Evolutionary conservation across 2,888 invertebrate species (phyloP).

Genomic region (Apamea epomidion): DNA sequence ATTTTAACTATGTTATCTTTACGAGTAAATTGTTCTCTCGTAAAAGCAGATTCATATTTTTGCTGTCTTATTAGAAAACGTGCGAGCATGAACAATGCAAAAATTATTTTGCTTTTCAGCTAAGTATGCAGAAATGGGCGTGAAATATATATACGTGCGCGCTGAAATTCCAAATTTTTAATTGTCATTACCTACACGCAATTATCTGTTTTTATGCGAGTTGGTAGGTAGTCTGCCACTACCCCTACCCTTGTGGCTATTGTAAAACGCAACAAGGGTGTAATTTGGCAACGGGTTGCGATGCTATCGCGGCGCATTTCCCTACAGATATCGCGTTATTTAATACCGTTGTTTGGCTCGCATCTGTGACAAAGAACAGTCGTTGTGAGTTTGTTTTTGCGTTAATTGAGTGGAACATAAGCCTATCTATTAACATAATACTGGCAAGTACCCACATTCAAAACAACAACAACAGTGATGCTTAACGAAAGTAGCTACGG

Average conservation of each 20-base stretch:
- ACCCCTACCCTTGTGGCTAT: slow-evolving; percentile 74
- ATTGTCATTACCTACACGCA: slow-evolving; percentile 50
- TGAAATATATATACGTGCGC: slow-evolving; percentile 9
- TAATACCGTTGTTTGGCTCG: slow-evolving; percentile 86
- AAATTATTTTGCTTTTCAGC: slow-evolving; percentile 27
- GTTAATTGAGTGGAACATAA: slow-evolving; percentile 71
- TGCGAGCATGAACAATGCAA: slow-evolving; percentile 18
- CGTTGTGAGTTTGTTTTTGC: slow-evolving; percentile 70
- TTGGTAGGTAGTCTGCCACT: slow-evolving; percentile 62
- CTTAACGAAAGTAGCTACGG: background rate
- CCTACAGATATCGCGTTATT: slow-evolving; percentile 87
- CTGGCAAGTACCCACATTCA: slow-evolving; percentile 18
- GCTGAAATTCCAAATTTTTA: slow-evolving; percentile 38
- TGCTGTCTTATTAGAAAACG: slow-evolving; percentile 53
- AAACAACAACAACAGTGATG: slow-evolving; percentile 36
- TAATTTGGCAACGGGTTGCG: slow-evolving; percentile 87
- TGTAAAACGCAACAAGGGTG: slow-evolving; percentile 86
- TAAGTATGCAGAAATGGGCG: slow-evolving; percentile 3
- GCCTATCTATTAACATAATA: slow-evolving; percentile 32
- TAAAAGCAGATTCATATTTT: slow-evolving; percentile 64
- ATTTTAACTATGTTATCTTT: slow-evolving; percentile 81
- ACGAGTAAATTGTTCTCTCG: slow-evolving; percentile 74
- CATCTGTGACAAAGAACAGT: slow-evolving; percentile 74
- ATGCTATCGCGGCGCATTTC: slow-evolving; percentile 85
- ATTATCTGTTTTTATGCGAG: slow-evolving; percentile 63